phyloP scores from a whole-genome alignment of 2,797 vertebrate species.

The Thalassophryne amazonica region DNA sequence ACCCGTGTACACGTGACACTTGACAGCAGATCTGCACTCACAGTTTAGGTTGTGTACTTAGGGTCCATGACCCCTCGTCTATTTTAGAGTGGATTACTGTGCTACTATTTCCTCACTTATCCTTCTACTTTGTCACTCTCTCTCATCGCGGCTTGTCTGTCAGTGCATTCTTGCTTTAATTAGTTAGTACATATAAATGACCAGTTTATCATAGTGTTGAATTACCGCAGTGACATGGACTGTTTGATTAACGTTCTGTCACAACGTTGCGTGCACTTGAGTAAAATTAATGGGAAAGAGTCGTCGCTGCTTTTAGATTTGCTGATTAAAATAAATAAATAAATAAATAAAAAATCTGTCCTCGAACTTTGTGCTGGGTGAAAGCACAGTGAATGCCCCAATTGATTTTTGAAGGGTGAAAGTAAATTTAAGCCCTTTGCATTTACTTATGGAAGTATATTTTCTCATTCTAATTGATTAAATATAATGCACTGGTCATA shows the following conservation, averaged over 20 bases:
- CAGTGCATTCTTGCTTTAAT: conserved; percentile 57
- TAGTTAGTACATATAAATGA: conserved; percentile 58
- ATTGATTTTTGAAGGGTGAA: too few relatives aligned
- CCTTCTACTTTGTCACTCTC: background rate
- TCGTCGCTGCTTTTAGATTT: too few relatives aligned
- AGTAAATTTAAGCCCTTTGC: too few relatives aligned
- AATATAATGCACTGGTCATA: too few relatives aligned
- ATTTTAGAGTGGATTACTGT: conserved; percentile 34
- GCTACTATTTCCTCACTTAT: conserved; percentile 10
- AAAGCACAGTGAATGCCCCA: too few relatives aligned
- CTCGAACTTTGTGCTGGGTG: too few relatives aligned
- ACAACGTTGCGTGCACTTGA: too few relatives aligned
- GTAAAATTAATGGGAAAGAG: too few relatives aligned
- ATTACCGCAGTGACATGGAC: conserved; percentile 20
- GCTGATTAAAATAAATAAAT: too few relatives aligned
- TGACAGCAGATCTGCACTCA: conserved; percentile 4
- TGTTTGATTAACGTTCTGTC: conserved; percentile 10
- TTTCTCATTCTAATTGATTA: too few relatives aligned
- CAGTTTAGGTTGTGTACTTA: conserved; percentile 2
- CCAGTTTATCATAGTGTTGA: conserved; percentile 29
- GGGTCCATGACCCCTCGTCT: conserved; percentile 27
- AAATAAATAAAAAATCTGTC: too few relatives aligned
- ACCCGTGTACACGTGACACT: background rate
- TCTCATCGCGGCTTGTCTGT: conserved; percentile 38
- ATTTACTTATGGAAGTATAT: too few relatives aligned